Percentiles rank a stretch among this genome's conserved stretches.
Evolutionary conservation across 2,797 vertebrate genomes (phyloP).

Genomic region (Chaetophractus vellerosus): DNA sequence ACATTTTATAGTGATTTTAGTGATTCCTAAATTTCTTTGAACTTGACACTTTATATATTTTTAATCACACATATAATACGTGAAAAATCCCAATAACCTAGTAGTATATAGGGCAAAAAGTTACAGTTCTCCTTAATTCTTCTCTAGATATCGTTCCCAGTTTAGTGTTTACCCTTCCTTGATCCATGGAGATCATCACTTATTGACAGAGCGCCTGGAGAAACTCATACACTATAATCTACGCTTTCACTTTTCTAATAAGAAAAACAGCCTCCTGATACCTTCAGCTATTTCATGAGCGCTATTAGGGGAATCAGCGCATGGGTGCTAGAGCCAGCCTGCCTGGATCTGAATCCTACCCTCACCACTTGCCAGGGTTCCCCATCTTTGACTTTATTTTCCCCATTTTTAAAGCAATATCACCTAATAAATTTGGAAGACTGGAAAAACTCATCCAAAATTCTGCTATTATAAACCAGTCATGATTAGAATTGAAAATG

Average conservation of each 20-base stretch:
- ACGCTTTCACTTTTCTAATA: neutral
- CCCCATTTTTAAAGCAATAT: too few relatives aligned
- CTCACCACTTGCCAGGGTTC: too few relatives aligned
- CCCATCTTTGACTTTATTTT: too few relatives aligned
- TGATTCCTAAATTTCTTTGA: slow-evolving; percentile 73
- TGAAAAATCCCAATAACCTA: slow-evolving; percentile 65
- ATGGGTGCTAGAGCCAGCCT: too few relatives aligned
- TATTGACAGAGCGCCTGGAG: slow-evolving; percentile 43
- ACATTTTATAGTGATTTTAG: neutral
- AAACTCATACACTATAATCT: slow-evolving; percentile 4
- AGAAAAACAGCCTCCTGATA: too few relatives aligned
- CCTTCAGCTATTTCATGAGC: too few relatives aligned
- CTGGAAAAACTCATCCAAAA: neutral
- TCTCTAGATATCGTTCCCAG: slow-evolving; percentile 16
- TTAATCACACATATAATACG: slow-evolving; percentile 68
- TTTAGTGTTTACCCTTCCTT: slow-evolving; percentile 37
- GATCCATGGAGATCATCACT: slow-evolving; percentile 24
- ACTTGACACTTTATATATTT: slow-evolving; percentile 67
- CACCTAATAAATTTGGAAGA: too few relatives aligned
- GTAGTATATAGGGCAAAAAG: neutral
- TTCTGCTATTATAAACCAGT: neutral
- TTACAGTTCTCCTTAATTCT: slow-evolving; percentile 35
- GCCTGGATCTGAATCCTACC: too few relatives aligned
- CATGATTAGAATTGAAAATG: neutral
- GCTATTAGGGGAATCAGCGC: too few relatives aligned